A percentile compares a stretch with the other conserved stretches of the same genome.
These are phyloP conservation scores for Drosophila fulvimacula DNA, from an alignment of 2,888 invertebrate genomes.

Conservation along the genomic window DNA sequence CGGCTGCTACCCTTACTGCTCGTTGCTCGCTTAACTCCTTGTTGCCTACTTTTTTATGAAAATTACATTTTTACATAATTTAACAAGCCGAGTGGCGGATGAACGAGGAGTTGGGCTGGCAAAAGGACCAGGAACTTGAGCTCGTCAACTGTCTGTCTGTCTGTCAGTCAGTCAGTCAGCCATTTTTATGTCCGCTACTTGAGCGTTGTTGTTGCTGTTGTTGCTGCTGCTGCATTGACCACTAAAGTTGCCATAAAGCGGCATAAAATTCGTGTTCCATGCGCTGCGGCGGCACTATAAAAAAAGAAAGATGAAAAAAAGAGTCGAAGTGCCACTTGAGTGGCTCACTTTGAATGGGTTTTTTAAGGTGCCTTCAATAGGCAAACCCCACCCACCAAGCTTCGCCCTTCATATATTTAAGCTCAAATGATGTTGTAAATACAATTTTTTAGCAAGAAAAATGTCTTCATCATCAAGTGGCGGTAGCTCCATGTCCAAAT, in stretches of 20 bases:
- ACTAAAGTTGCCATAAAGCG: conserved; percentile 75
- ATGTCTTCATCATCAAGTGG: conserved; percentile 75
- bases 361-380: conserved; percentile 41
- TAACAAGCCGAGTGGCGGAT: conserved; percentile 43
- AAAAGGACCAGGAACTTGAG: conserved; percentile 22
- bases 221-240: conserved; percentile 69
- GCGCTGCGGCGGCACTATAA: conserved; percentile 34
- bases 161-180: conserved; percentile 37
- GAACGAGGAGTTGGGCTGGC: neutral
- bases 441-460: conserved; percentile 72
- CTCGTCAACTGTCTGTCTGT: conserved; percentile 23
- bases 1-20: conserved; percentile 6
- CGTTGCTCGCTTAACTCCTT: neutral
- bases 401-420: conserved; percentile 29
- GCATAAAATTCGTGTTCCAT: conserved; percentile 64
- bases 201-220: conserved; percentile 24
- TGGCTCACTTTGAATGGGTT: conserved; percentile 67
- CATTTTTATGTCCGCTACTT: conserved; percentile 49
- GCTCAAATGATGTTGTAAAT: conserved; percentile 79
- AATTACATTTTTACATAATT: conserved; percentile 77
- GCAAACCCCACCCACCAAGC: neutral
- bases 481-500: conserved; percentile 39
- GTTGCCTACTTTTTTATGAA: conserved; percentile 44
- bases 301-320: conserved; percentile 7
- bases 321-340: conserved; percentile 68